phyloP scores from a whole-genome alignment of 2,888 invertebrate species.

The Lycocerus yunnanus region DNA sequence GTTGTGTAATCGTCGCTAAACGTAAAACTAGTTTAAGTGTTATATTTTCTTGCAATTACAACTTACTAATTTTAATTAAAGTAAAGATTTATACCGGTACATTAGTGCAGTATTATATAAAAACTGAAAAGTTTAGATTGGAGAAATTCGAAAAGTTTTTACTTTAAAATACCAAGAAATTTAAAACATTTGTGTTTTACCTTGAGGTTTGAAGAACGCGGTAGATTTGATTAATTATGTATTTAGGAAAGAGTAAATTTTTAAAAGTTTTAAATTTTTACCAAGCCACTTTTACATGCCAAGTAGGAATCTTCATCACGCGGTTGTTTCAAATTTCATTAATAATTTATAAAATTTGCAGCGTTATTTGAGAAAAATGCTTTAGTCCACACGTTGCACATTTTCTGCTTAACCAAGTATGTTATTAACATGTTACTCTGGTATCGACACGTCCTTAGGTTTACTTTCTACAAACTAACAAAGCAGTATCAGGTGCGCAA shows the following conservation, averaged over 20 bases:
- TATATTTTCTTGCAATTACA: neutral
- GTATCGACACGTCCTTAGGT: neutral
- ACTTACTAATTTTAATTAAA: neutral
- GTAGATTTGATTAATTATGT: neutral
- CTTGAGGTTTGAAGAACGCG: neutral
- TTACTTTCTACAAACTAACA: neutral
- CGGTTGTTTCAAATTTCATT: neutral
- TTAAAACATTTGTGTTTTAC: neutral
- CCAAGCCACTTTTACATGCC: neutral
- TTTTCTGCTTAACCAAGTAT: too few relatives aligned
- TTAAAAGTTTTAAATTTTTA: neutral
- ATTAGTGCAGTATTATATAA: neutral
- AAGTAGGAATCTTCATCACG: neutral
- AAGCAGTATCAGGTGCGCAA: conserved; percentile 25
- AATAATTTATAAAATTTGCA: neutral
- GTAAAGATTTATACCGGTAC: neutral
- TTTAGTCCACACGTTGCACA: neutral
- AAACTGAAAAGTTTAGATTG: neutral
- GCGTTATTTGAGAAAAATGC: neutral
- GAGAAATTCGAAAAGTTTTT: neutral
- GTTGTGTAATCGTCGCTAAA: too few relatives aligned
- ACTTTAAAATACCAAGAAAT: neutral
- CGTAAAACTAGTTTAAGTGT: too few relatives aligned
- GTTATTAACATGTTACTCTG: neutral
- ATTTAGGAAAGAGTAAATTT: neutral